A percentile compares a stretch with the other conserved stretches of the same genome.
Conservation (phyloP, 2,888 invertebrate genomes). For the Deilephila elpenor region DNA sequence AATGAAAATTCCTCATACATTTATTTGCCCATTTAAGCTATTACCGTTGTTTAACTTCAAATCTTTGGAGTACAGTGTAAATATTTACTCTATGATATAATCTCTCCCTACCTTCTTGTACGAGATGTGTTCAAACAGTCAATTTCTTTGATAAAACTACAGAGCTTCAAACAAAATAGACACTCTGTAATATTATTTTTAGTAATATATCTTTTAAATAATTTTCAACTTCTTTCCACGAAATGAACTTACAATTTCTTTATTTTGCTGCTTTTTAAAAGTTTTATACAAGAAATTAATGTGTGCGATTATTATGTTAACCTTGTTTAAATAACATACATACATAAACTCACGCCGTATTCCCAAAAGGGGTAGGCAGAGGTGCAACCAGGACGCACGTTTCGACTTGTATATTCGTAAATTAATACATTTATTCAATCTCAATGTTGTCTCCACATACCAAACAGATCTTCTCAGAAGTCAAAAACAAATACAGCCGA, state of each 20-base stretch:
- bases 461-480: no score
- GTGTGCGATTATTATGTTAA: neutral
- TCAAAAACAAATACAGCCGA: no score
- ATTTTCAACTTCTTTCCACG: no score
- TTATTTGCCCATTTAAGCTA: conserved; percentile 5
- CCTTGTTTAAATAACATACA: neutral
- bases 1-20: neutral
- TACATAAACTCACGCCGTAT: no score
- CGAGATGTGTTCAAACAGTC: conserved; percentile 17
- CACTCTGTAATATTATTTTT: neutral
- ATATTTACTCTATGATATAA: conserved; percentile 10
- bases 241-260: no score
- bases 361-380: no score
- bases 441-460: no score
- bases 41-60: conserved; percentile 31
- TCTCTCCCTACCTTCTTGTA: neutral
- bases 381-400: no score
- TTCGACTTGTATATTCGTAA: no score
- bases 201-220: no score
- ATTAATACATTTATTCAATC: no score
- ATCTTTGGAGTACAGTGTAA: conserved; percentile 12
- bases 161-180: neutral
- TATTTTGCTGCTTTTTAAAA: no score
- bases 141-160: neutral
- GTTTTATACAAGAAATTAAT: neutral